Conservation (phyloP, 2,113 vertebrate species). For the Nothoprocta perdicaria region DNA sequence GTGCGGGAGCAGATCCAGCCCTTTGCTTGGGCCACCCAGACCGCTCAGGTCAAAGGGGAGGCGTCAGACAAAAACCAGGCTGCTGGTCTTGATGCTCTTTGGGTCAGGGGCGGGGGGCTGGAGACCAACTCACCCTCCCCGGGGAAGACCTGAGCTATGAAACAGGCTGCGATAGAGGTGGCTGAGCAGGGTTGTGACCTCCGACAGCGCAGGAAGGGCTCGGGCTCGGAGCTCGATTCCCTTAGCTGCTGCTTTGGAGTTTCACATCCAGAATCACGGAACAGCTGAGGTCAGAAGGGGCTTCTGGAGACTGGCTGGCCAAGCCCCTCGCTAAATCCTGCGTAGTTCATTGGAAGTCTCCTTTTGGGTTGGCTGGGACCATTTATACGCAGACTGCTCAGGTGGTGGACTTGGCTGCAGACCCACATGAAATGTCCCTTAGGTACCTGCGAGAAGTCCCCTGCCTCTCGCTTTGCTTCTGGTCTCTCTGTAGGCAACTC, state of each 20-base stretch:
- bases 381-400: background rate
- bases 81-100: background rate
- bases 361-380: background rate
- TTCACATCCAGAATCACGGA: background rate
- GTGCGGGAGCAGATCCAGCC: background rate
- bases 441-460: background rate
- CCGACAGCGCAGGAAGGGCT: rapidly evolving
- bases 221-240: background rate
- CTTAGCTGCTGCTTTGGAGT: background rate
- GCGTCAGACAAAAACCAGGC: background rate
- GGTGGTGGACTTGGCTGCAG: background rate
- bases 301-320: background rate
- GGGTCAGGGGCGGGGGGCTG: background rate
- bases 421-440: background rate
- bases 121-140: background rate
- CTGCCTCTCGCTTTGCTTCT: background rate
- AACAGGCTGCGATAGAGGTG: background rate
- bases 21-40: background rate
- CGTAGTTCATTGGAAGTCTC: background rate
- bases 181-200: background rate
- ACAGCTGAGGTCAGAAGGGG: too few species aligned
- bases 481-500: rapidly evolving
- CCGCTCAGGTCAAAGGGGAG: background rate
- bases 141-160: background rate
- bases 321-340: background rate